phyloP scores from a whole-genome alignment of 2,888 invertebrate genomes.

The Pinctada fucata region DNA sequence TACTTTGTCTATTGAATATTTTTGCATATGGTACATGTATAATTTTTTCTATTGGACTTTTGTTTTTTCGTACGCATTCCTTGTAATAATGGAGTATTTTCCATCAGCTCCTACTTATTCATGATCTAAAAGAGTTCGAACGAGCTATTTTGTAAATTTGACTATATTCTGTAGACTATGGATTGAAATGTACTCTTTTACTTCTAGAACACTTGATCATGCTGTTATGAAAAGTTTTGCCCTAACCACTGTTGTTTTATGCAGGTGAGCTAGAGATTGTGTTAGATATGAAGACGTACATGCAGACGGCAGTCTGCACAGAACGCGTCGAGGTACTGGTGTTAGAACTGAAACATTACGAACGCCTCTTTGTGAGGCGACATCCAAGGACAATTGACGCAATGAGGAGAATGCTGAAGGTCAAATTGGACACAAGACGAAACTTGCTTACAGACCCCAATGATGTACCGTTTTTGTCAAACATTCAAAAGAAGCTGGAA shows the following conservation, averaged over 20 bases:
- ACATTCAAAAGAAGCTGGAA: conserved; percentile 53
- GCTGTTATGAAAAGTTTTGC: no score
- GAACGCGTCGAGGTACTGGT: conserved; percentile 73
- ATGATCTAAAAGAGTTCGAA: no score
- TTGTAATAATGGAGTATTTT: no score
- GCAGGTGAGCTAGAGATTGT: conserved; percentile 67
- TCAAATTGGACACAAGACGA: conserved; percentile 63
- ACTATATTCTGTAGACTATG: no score
- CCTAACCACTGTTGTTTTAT: background rate
- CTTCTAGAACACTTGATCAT: no score
- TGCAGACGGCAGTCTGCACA: conserved; percentile 72
- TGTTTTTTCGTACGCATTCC: no score
- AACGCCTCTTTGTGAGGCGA: conserved; percentile 71
- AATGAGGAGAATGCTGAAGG: conserved; percentile 69
- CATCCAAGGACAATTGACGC: conserved; percentile 72
- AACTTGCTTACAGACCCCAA: conserved; percentile 55
- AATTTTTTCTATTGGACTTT: no score
- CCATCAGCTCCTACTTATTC: no score
- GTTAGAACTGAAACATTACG: conserved; percentile 75
- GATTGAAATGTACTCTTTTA: no score
- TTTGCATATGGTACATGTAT: no score
- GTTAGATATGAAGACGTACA: conserved; percentile 71
- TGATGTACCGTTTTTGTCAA: conserved; percentile 65
- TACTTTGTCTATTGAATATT: no score
- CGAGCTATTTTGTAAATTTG: no score